Conservation (phyloP, 2,888 invertebrate genomes). For the Drosophila imparisetae region DNA sequence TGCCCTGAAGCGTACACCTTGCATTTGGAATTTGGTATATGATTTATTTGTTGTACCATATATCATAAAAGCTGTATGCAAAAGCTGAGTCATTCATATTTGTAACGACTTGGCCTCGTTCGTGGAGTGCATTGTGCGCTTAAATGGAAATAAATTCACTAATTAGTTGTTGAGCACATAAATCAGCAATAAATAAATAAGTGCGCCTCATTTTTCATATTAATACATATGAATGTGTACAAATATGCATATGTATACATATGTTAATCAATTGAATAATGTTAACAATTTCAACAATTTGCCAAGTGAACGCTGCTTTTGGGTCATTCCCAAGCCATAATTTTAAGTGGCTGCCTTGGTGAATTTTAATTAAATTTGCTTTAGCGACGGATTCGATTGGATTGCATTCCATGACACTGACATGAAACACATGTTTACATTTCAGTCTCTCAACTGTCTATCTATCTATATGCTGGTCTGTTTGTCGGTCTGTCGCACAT, state of each 20-base stretch:
- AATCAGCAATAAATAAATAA: slow-evolving; percentile 62
- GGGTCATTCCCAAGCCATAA: slow-evolving; percentile 36
- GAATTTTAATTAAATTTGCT: slow-evolving; percentile 41
- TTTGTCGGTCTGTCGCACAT: slow-evolving; percentile 28
- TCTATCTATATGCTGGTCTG: slow-evolving; percentile 5
- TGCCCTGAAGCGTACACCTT: not conserved
- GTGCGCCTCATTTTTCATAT: slow-evolving; percentile 29
- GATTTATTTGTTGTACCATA: slow-evolving; percentile 24
- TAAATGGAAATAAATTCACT: slow-evolving; percentile 67
- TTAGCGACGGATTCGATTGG: slow-evolving; percentile 1
- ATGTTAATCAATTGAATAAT: not conserved
- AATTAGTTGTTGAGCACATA: slow-evolving; percentile 71
- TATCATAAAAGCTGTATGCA: slow-evolving; percentile 47
- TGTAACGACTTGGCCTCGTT: slow-evolving; percentile 44
- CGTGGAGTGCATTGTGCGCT: slow-evolving; percentile 58
- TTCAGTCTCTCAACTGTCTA: slow-evolving; percentile 35
- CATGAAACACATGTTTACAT: slow-evolving; percentile 61
- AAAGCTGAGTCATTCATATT: slow-evolving; percentile 47
- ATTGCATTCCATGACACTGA: slow-evolving; percentile 37
- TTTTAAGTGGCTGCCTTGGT: slow-evolving; percentile 59
- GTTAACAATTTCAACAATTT: too few species aligned
- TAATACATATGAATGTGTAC: not conserved
- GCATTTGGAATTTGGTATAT: slow-evolving; percentile 34
- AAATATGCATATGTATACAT: slow-evolving; percentile 7
- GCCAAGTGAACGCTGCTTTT: slow-evolving; percentile 46